Percentiles rank a stretch among this genome's conserved stretches.
These are phyloP conservation scores for Colossoma macropomum DNA, from an alignment of 2,113 vertebrate genomes.

Conservation along the genomic window DNA sequence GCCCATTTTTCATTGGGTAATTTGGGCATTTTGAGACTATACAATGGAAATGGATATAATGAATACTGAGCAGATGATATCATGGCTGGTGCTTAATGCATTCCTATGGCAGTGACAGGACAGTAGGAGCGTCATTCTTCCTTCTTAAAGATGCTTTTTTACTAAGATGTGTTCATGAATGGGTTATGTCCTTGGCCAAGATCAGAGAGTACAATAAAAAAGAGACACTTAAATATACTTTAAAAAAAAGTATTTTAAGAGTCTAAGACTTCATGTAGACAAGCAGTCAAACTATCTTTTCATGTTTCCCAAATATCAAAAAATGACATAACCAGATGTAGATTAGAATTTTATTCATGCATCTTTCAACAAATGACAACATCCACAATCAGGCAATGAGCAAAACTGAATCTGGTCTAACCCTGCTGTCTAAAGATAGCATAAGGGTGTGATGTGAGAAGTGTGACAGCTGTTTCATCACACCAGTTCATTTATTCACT, in stretches of 20 bases:
- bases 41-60: constrained; percentile 39
- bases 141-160: background rate
- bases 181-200: background rate
- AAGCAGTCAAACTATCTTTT: background rate
- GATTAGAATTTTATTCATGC: background rate
- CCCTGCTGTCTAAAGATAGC: background rate
- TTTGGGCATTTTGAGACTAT: constrained; percentile 36
- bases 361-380: background rate
- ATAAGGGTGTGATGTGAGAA: background rate
- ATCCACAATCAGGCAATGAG: background rate
- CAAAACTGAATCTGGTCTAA: background rate
- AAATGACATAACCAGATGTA: background rate
- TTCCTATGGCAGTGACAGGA: background rate
- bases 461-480: background rate
- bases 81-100: background rate
- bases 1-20: constrained; percentile 52
- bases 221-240: background rate
- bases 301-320: background rate
- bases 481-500: background rate
- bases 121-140: background rate
- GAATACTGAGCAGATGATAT: constrained; percentile 19
- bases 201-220: background rate
- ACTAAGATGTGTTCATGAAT: background rate
- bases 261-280: background rate
- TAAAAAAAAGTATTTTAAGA: background rate